These are phyloP conservation scores for Halcyon malimbica DNA, from an alignment of 2,113 vertebrate species.

Conservation along the genomic window DNA sequence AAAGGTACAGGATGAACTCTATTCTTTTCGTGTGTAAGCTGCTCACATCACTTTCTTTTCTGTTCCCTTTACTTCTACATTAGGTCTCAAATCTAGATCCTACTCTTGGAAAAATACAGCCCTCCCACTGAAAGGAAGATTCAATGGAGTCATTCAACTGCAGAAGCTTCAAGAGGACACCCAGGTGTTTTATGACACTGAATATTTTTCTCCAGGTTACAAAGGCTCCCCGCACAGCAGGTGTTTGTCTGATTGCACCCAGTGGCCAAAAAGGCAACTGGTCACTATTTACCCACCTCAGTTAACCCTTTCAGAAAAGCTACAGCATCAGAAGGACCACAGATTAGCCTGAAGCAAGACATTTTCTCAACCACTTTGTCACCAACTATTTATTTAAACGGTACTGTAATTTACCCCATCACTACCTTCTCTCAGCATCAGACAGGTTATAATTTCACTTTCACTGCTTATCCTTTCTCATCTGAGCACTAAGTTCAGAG, in stretches of 20 bases:
- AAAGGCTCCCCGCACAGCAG: neutral
- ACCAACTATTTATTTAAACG: neutral
- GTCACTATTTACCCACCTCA: neutral
- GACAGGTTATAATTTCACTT: neutral
- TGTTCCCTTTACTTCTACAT: neutral
- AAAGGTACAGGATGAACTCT: neutral
- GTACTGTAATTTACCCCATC: neutral
- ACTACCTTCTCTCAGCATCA: neutral
- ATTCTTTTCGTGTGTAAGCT: neutral
- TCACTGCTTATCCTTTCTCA: neutral
- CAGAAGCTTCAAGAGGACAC: neutral
- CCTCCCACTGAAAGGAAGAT: neutral
- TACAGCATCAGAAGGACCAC: neutral
- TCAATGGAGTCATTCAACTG: neutral
- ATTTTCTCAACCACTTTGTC: neutral
- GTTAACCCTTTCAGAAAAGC: neutral
- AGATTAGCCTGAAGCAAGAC: neutral
- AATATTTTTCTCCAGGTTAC: neutral
- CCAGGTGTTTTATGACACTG: neutral
- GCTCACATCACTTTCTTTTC: neutral
- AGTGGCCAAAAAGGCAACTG: neutral
- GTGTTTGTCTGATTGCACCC: neutral
- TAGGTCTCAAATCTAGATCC: neutral
- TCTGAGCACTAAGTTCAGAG: neutral
- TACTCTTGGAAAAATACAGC: neutral